phyloP scores from a whole-genome alignment of 2,888 invertebrate species.

The Aleiodes testaceus region DNA sequence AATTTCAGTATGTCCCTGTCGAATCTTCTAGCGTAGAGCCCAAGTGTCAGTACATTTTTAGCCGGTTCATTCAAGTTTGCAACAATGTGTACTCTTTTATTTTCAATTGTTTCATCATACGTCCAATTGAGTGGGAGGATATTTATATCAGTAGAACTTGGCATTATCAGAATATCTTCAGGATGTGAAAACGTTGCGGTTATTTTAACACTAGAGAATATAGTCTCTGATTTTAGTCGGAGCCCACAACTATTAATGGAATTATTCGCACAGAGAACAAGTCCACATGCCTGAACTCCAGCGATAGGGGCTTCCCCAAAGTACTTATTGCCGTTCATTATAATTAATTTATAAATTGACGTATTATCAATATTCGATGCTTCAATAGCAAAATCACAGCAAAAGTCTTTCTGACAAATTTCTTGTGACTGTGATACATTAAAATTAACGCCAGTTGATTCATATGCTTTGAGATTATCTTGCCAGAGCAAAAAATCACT shows the following conservation, averaged over 20 bases:
- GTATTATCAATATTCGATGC: constrained; percentile 44
- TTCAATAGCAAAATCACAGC: constrained; percentile 59
- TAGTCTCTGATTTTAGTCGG: constrained; percentile 43
- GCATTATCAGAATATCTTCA: constrained; percentile 52
- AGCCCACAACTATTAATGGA: constrained; percentile 60
- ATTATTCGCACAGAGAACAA: constrained; percentile 64
- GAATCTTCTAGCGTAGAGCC: constrained; percentile 57
- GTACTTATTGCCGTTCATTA: constrained; percentile 61
- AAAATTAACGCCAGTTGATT: constrained; percentile 11
- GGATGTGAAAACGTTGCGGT: constrained; percentile 52
- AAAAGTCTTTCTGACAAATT: constrained; percentile 56
- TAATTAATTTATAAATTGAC: constrained; percentile 62
- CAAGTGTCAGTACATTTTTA: constrained; percentile 58
- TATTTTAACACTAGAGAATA: constrained; percentile 55
- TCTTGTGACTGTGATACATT: too few species aligned
- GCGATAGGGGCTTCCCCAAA: constrained; percentile 48
- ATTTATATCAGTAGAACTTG: constrained; percentile 49
- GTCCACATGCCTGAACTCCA: constrained; percentile 62
- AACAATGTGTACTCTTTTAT: constrained; percentile 43
- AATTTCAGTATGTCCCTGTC: constrained; percentile 31
- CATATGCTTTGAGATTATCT: constrained; percentile 38
- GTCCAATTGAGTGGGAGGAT: constrained; percentile 55
- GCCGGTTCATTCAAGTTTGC: constrained; percentile 48
- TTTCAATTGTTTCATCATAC: constrained; percentile 47
- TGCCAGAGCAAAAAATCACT: constrained; percentile 35